Conservation (phyloP, 2,888 invertebrate genomes). For the Xylophagus ater region DNA sequence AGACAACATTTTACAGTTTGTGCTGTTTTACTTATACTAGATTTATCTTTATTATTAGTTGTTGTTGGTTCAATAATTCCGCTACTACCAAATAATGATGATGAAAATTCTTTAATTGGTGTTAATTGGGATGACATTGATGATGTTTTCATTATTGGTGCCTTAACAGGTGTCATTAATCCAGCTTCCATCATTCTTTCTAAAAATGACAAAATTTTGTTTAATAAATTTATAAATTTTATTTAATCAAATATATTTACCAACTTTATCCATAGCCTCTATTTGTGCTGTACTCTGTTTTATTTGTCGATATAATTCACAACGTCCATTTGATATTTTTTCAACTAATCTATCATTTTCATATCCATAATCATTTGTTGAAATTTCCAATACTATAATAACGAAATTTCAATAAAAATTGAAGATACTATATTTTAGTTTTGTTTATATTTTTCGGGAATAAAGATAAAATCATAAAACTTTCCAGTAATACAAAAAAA, state of each 20-base stretch:
- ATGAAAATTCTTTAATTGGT: constrained; percentile 27
- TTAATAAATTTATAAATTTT: background rate
- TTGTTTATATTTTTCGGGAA: too few species aligned
- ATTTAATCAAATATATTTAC: constrained; percentile 26
- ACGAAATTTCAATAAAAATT: constrained; percentile 20
- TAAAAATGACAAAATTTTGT: constrained; percentile 23
- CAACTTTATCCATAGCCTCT: constrained; percentile 33
- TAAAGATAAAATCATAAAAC: too few species aligned
- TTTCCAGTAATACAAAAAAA: too few species aligned
- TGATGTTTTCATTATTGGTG: constrained; percentile 33
- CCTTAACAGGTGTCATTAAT: constrained; percentile 43
- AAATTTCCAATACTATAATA: constrained; percentile 66
- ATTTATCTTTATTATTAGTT: constrained; percentile 10
- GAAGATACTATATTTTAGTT: constrained; percentile 3
- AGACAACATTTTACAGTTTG: constrained; percentile 23
- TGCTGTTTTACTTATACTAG: constrained; percentile 21
- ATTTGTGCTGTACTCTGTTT: constrained; percentile 35
- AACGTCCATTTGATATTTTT: constrained; percentile 52
- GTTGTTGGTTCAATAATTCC: constrained; percentile 3
- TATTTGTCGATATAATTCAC: constrained; percentile 43
- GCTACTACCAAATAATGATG: constrained; percentile 24
- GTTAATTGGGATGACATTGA: constrained; percentile 19
- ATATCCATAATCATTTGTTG: constrained; percentile 65
- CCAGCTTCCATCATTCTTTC: constrained; percentile 44
- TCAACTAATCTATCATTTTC: constrained; percentile 44